Percentiles rank a stretch among this genome's conserved stretches.
These are phyloP conservation scores for Rhagologus leucostigma DNA, from an alignment of 2,113 vertebrate genomes.

Conservation along the genomic window DNA sequence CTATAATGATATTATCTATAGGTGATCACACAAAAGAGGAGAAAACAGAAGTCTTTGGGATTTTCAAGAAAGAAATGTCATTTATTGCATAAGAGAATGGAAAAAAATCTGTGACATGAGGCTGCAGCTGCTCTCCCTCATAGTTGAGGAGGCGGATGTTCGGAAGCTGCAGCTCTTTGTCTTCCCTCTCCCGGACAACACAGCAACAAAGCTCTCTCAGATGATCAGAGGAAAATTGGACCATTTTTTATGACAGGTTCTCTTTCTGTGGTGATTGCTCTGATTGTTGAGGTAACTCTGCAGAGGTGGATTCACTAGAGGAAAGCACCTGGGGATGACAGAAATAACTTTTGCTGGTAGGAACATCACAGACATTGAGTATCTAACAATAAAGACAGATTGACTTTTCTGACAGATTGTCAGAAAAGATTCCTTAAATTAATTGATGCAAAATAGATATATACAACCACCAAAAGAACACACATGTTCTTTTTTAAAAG, in stretches of 20 bases:
- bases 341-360: conserved; percentile 27
- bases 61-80: neutral
- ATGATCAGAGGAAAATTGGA: neutral
- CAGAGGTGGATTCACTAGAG: neutral
- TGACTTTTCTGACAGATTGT: conserved; percentile 42
- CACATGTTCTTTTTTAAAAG: neutral
- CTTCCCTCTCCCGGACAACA: neutral
- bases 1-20: neutral
- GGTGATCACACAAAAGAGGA: neutral
- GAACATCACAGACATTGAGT: neutral
- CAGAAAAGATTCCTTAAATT: conserved; percentile 36
- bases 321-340: neutral
- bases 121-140: neutral
- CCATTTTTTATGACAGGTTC: neutral
- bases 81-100: neutral
- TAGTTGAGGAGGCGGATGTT: neutral
- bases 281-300: neutral
- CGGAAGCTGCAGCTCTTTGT: neutral
- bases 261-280: neutral
- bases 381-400: neutral
- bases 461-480: neutral
- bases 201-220: neutral
- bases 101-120: neutral
- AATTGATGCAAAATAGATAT: conserved; percentile 12
- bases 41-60: neutral